phyloP scores from a whole-genome alignment of 2,888 invertebrate species.

The Drosophila aldrichi region DNA sequence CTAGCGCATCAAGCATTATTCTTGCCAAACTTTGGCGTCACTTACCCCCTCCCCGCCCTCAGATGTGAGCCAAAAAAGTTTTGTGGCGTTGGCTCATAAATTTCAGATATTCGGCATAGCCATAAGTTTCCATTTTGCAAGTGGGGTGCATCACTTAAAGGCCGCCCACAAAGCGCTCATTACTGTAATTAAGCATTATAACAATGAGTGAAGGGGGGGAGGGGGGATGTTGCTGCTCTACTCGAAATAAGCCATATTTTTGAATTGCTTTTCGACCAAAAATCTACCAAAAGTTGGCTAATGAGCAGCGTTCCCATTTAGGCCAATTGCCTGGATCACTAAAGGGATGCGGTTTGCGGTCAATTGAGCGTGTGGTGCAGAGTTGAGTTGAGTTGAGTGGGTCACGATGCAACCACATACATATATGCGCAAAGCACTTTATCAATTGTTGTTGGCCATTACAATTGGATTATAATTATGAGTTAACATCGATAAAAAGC shows the following conservation, averaged over 20 bases:
- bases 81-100: constrained; percentile 65
- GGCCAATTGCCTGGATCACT: constrained; percentile 47
- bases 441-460: constrained; percentile 60
- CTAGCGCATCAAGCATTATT: constrained; percentile 23
- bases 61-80: constrained; percentile 56
- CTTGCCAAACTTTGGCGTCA: constrained; percentile 50
- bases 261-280: constrained; percentile 60
- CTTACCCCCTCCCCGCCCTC: constrained; percentile 25
- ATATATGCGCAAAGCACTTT: constrained; percentile 44
- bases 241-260: constrained; percentile 57
- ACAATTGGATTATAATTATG: constrained; percentile 75
- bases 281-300: constrained; percentile 28
- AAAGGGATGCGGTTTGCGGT: background rate
- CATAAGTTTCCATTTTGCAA: constrained; percentile 65
- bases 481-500: constrained; percentile 69
- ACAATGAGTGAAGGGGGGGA: background rate
- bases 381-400: constrained; percentile 28
- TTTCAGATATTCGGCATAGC: constrained; percentile 65
- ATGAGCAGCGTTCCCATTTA: constrained; percentile 50
- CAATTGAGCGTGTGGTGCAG: constrained; percentile 1
- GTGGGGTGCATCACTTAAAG: constrained; percentile 34
- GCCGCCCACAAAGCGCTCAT: constrained; percentile 48
- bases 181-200: constrained; percentile 69
- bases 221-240: constrained; percentile 30
- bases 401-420: background rate